Evolutionary conservation across 2,797 vertebrate genomes (phyloP), one percentile per base, ranked within the genome.

Genomic region (Syncerus caffer): DNA sequence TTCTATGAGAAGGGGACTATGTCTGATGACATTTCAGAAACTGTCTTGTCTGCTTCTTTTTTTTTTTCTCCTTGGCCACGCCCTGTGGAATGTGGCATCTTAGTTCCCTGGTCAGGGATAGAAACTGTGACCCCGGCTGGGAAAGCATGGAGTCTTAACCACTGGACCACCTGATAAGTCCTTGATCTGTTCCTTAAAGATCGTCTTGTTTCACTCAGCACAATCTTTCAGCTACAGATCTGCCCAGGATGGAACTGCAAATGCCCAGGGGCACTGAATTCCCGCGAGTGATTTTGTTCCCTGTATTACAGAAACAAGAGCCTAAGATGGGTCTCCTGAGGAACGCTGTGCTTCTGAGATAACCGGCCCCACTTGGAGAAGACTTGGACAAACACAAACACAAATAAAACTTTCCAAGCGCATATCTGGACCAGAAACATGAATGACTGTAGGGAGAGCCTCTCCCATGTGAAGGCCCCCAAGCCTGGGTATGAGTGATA

Each of bases 311-410:
- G 91, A 90, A 92, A 62, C 15, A 87, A 96, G 0, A 83, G 89
- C 53, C 79, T 78, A n/a, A 83, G 90, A 83, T 4, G 38, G 25
- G 19, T 92, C 92, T 95, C 96, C 47, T 3, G 88, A 97, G 97
- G 92, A 97, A 62, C 60, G 10, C 88, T 93, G 92, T 50, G 92
- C 38, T 85, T 93, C 47, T n/a, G 87, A 93, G 96, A 97, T 97
- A 97, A 97, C 45, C 23, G 85, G 80, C 7, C 25, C 47, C 17
- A 51, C 83, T 34, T 13, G 29, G 85, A 82, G 27, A 89, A 89
- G 82, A 89, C 45, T 38, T 78, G 83, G 96, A 34, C 91, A 93
- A 91, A 67, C 11, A 80, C 38, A 79, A 82, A 79, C 10, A 45
- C 50, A 88, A 94, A 53, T 7, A 78, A 47, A 93, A 94, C 64